These are phyloP conservation scores for Drosophila carrolli DNA, from an alignment of 1,140 invertebrate genomes.

Conservation along the genomic window DNA sequence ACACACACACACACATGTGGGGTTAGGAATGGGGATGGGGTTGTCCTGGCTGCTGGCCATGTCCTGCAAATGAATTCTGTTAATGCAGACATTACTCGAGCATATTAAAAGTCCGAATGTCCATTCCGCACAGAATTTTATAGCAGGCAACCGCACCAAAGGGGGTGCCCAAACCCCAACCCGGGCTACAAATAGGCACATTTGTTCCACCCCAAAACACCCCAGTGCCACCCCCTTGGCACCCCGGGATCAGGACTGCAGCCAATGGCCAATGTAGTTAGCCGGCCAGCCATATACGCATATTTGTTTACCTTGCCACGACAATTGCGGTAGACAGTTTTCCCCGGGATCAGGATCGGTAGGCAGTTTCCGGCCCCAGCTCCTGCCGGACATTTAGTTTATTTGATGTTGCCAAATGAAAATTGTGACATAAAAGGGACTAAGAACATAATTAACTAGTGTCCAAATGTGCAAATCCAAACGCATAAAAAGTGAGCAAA, in stretches of 20 bases:
- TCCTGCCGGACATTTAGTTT: slow-evolving; percentile 71
- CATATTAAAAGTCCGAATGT: slow-evolving; percentile 84
- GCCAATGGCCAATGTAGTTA: slow-evolving; percentile 77
- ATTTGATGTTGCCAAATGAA: slow-evolving; percentile 82
- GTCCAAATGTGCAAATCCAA: slow-evolving; percentile 81
- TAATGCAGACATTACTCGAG: slow-evolving; percentile 84
- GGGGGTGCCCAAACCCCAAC: slow-evolving; percentile 23
- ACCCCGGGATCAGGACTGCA: slow-evolving; percentile 51
- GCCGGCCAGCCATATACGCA: slow-evolving; percentile 62
- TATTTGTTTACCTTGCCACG: slow-evolving; percentile 82
- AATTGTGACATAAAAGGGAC: slow-evolving; percentile 83
- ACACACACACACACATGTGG: slow-evolving; percentile 16
- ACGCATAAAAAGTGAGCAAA: slow-evolving; percentile 73
- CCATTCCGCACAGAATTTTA: slow-evolving; percentile 83
- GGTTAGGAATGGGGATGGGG: slow-evolving; percentile 23
- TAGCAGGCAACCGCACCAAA: slow-evolving; percentile 66
- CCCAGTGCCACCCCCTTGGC: slow-evolving; percentile 24
- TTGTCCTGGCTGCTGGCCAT: slow-evolving; percentile 44
- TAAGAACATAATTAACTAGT: slow-evolving; percentile 83
- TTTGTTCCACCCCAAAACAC: slow-evolving; percentile 55
- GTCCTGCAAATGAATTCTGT: slow-evolving; percentile 83
- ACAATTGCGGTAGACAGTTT: slow-evolving; percentile 70
- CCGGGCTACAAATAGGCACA: slow-evolving; percentile 71
- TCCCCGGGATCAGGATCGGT: slow-evolving; percentile 1
- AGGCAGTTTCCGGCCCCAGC: slow-evolving; percentile 25